phyloP scores from a whole-genome alignment of 2,888 invertebrate species.

The Elysia crispata region DNA sequence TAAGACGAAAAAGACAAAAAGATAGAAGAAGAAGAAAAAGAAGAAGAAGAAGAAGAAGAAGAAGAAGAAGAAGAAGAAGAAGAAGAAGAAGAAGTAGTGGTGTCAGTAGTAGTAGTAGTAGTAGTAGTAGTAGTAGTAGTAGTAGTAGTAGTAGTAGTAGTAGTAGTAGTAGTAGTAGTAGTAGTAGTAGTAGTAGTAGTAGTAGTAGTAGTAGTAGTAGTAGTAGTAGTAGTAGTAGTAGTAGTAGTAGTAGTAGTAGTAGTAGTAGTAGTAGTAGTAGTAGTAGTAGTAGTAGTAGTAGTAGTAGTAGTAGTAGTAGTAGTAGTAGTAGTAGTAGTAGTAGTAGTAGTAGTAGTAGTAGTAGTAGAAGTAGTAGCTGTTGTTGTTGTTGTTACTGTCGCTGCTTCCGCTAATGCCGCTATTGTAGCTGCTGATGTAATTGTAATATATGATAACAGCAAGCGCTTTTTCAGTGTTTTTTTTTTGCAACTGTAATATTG shows the following conservation, averaged over 20 bases:
- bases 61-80: too few relatives aligned
- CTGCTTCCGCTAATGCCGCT: too few relatives aligned
- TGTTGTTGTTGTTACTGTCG: neutral
- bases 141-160: slow-evolving; percentile 19
- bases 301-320: slow-evolving; percentile 16
- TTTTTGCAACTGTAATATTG: too few relatives aligned
- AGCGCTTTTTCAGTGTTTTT: too few relatives aligned
- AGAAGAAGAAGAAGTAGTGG: neutral
- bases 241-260: slow-evolving; percentile 33
- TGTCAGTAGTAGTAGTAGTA: slow-evolving; percentile 10
- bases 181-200: slow-evolving; percentile 10
- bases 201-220: slow-evolving; percentile 5
- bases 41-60: too few relatives aligned
- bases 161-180: slow-evolving; percentile 19
- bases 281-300: slow-evolving; percentile 23
- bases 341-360: slow-evolving; percentile 9
- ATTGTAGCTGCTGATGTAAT: too few relatives aligned
- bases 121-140: slow-evolving; percentile 19
- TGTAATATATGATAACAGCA: too few relatives aligned
- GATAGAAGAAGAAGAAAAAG: neutral
- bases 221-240: neutral
- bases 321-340: slow-evolving; percentile 1
- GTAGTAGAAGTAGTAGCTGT: neutral
- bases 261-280: slow-evolving; percentile 34
- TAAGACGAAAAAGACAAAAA: neutral